Evolutionary conservation across 1,140 invertebrate genomes (phyloP), one percentile per base, ranked within the genome.

Genomic region (Sminthurides bifidus): DNA sequence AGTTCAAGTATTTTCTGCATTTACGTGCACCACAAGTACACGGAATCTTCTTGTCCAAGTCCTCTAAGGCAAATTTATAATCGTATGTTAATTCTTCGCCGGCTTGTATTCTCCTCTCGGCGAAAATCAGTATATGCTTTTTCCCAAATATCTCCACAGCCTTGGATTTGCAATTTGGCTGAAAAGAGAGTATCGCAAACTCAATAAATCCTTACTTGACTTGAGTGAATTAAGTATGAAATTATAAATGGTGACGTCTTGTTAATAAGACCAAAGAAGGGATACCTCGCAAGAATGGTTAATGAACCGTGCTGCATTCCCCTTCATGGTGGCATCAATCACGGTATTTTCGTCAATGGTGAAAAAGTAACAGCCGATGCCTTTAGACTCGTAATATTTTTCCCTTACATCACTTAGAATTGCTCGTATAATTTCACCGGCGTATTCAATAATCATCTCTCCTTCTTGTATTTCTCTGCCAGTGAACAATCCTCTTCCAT

Each of bases 1-100:
- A 96, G 76, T 97, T 96, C 91, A 98, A 98, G 93, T 94, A 98
- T 76, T 98, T 98, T 65, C 87, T 80, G 74, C 96, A 99, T 75
- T 95, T 96, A 44, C 85, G 83, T 23, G 94, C 92, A 53, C 92
- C 93, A 77, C 96, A 99, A 71, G 92, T 84, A 72, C 95, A 99
- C 52, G 92, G 91, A 69, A 99, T 97, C 73, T 98, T 98, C 72
- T 97, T 87, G 61, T 90, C 84, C 71, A 96, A 91, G 73, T 98
- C 94, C 76, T 99, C 95, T 67, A 97, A 90, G 70, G 98, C 94
- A 75, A 99, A 98, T 74, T 98, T 97, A 74, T 99, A 99, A 73
- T 99, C 95, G 71, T 99, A 99, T 23, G 91, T 91, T 68, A 99
- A 74, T 92, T 99, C 95, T 79, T 98, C 95, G 44, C 93, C 93